A percentile compares a stretch with the other conserved stretches of the same genome.
These are phyloP conservation scores for Machimus rusticus DNA, from an alignment of 2,888 invertebrate species.

Conservation along the genomic window DNA sequence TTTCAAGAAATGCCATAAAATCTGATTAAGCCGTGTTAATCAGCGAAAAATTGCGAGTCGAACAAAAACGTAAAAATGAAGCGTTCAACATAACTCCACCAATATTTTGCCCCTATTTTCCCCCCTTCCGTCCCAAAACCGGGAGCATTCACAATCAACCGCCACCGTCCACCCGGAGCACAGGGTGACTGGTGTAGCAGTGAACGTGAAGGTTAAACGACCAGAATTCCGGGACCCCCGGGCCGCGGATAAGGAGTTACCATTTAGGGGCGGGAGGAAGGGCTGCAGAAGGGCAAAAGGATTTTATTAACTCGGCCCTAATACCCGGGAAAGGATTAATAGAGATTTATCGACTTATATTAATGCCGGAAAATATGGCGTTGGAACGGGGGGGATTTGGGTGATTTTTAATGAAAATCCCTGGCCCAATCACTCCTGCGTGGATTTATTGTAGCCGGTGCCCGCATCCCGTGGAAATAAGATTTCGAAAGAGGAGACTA, in stretches of 20 bases:
- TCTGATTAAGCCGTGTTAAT: slow-evolving; percentile 37
- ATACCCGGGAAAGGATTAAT: slow-evolving; percentile 33
- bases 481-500: neutral
- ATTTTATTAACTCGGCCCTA: slow-evolving; percentile 33
- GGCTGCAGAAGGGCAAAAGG: neutral
- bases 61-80: slow-evolving; percentile 21
- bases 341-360: slow-evolving; percentile 38
- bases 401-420: slow-evolving; percentile 24
- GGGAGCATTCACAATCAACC: neutral
- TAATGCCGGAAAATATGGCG: slow-evolving; percentile 34
- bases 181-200: neutral
- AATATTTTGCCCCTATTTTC: neutral
- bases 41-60: slow-evolving; percentile 20
- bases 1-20: slow-evolving; percentile 15
- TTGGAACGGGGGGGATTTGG: neutral
- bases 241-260: neutral
- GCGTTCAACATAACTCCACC: slow-evolving; percentile 10
- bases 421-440: neutral
- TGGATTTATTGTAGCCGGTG: neutral
- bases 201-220: neutral
- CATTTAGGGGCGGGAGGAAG: neutral
- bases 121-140: neutral
- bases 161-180: neutral
- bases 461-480: neutral
- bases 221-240: neutral